Evolutionary conservation across 2,888 invertebrate species (phyloP).

Genomic region (Parnassius apollo): DNA sequence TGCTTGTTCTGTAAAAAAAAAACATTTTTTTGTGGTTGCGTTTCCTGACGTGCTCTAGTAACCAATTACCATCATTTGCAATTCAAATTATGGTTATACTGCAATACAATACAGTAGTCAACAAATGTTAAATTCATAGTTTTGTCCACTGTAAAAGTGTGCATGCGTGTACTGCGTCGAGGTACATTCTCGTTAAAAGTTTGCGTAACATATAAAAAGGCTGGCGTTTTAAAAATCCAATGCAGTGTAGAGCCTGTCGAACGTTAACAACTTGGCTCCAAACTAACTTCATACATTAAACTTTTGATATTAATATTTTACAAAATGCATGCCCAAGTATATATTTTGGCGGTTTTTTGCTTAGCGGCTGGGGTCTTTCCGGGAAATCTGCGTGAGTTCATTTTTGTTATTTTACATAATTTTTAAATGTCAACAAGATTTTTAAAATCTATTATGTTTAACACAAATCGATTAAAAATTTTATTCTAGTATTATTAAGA

Average conservation of each 20-base stretch:
- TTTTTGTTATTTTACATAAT: background rate
- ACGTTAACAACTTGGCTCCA: constrained; percentile 3
- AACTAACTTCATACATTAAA: constrained; percentile 7
- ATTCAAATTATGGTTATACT: no score
- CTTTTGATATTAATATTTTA: background rate
- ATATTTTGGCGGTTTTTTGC: constrained; percentile 43
- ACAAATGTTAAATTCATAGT: background rate
- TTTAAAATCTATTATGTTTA: no score
- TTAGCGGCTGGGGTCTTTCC: constrained; percentile 41
- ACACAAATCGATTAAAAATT: no score
- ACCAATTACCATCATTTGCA: no score
- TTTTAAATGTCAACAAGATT: no score
- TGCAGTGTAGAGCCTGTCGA: constrained; percentile 22
- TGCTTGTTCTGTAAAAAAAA: no score
- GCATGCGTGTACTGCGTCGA: constrained; percentile 6
- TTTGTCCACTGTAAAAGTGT: background rate
- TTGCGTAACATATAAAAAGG: constrained; percentile 26
- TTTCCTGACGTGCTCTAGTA: no score
- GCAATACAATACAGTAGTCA: background rate
- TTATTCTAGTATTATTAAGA: no score
- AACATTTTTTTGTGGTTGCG: no score
- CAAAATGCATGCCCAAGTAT: constrained; percentile 53
- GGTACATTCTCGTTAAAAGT: constrained; percentile 11
- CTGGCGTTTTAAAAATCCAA: constrained; percentile 19
- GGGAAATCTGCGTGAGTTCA: constrained; percentile 55